Percentiles rank a stretch among this genome's conserved stretches.
phyloP scores from a whole-genome alignment of 1,140 invertebrate species.

The Planococcus citri region DNA sequence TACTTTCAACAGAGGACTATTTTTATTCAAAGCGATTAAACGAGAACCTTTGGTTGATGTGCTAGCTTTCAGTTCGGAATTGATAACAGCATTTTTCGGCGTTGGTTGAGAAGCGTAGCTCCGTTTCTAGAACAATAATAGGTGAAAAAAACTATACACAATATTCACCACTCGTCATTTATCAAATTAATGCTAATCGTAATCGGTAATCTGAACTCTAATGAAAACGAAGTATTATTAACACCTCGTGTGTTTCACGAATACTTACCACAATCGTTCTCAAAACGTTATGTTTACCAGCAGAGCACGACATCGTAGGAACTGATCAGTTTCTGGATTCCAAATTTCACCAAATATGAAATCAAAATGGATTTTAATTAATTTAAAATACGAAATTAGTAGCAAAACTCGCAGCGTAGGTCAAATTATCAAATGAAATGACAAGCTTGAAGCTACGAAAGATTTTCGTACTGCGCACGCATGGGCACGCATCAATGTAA shows the following conservation, averaged over 20 bases:
- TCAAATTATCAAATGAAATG: too few species aligned
- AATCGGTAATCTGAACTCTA: background rate
- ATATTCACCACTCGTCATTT: background rate
- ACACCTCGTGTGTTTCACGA: background rate
- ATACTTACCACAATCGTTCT: background rate
- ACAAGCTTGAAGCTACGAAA: too few species aligned
- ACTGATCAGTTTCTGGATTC: too few species aligned
- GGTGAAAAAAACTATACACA: too few species aligned
- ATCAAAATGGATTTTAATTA: too few species aligned
- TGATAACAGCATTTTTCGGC: background rate
- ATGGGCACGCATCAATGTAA: too few species aligned
- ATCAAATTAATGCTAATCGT: background rate
- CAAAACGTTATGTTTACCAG: background rate
- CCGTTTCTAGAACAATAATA: background rate
- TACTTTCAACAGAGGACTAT: background rate
- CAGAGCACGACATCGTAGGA: background rate
- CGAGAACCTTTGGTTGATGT: background rate
- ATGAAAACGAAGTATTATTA: too few species aligned
- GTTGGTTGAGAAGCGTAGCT: background rate
- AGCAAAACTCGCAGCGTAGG: too few species aligned
- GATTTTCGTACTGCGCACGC: too few species aligned
- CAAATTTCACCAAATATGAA: too few species aligned
- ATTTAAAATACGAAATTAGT: too few species aligned
- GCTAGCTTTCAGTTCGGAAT: background rate
- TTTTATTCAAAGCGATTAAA: background rate